Base-by-base conservation (phyloP, 2,888 invertebrate species). In the Ctena decussata region DNA sequence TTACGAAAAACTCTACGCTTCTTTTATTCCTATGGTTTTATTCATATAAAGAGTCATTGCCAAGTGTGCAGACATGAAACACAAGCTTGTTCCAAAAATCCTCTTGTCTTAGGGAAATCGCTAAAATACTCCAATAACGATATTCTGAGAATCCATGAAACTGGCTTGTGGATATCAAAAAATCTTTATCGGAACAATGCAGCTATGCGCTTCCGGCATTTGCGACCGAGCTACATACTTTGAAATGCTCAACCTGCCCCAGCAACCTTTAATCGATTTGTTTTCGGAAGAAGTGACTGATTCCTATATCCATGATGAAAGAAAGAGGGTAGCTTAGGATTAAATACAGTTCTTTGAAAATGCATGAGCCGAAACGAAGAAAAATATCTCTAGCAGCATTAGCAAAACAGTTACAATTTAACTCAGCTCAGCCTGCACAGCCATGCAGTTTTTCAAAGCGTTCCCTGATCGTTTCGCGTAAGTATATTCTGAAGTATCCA, bases 121-220 rank as follows among this genome's bases (percentile, higher is more conserved):
- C 65, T 65, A n/a, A 65, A 65, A 65, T 65, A 32, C 65, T 35
- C 65, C 65, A 35, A 65, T 65, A 65, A 35, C 65, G 32, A 30
- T 65, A 30, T 65, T 65, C 65, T 24, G 35, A 35, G 35, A 65
- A 65, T 65, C 24, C 65, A 2, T 35, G 35, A 21, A 65, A 35
- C 18, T 65, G n/a, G 35, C 24, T 65, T 35, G 12, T 15, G 12
- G 35, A 8, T 27, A 32, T 32, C 65, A 1, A 35, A 65, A 65
- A 35, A 60, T 27, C 60, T 60, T 60, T 60, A 60, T 60, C 21
- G 32, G 65, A 65, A 65, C 24, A 65, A 0, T 32, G 65, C 65
- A 65, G 65, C 21, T 24, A 65, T 65, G 32, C 11, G 32, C 65
- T 65, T 65, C 35, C 35, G 65, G 65, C 30, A 35, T 35, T 24